Evolutionary conservation across 1,140 invertebrate genomes (phyloP).

Genomic region (Hydropsyche tenuis): DNA sequence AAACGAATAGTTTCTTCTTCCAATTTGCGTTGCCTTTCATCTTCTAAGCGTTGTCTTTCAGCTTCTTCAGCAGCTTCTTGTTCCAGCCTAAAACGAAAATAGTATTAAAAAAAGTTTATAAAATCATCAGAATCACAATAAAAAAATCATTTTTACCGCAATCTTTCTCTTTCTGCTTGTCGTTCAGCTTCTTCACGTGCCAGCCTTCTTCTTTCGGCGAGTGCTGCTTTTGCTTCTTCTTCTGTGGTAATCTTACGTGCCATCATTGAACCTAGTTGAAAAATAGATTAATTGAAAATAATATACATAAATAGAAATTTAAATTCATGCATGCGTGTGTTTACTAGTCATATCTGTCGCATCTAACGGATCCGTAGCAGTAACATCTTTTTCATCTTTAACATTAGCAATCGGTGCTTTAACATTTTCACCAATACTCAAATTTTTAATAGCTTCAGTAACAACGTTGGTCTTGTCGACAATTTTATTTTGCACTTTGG

Average conservation of each 20-base stretch:
- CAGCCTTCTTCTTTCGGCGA: constrained; percentile 82
- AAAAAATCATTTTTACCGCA: constrained; percentile 63
- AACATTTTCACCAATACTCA: constrained; percentile 35
- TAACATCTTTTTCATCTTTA: constrained; percentile 33
- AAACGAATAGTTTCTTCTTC: constrained; percentile 78
- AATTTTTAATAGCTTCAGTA: constrained; percentile 50
- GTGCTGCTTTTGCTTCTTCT: constrained; percentile 87
- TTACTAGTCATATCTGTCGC: constrained; percentile 53
- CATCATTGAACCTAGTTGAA: constrained; percentile 71
- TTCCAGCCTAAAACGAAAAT: constrained; percentile 60
- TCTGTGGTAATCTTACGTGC: constrained; percentile 82
- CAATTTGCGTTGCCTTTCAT: constrained; percentile 78
- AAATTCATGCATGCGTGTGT: not conserved
- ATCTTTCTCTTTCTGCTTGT: constrained; percentile 82
- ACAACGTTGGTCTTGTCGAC: constrained; percentile 16
- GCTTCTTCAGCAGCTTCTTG: constrained; percentile 76
- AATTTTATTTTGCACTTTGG: not conserved
- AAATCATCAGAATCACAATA: constrained; percentile 8
- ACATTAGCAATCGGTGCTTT: constrained; percentile 23
- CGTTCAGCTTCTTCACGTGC: constrained; percentile 86
- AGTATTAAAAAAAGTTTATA: not conserved
- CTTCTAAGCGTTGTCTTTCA: constrained; percentile 77
- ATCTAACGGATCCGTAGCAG: constrained; percentile 46
- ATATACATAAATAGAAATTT: not conserved
- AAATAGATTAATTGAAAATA: not conserved